Evolutionary conservation across 2,797 vertebrate species (phyloP).

Genomic region (Oreochromis mossambicus): DNA sequence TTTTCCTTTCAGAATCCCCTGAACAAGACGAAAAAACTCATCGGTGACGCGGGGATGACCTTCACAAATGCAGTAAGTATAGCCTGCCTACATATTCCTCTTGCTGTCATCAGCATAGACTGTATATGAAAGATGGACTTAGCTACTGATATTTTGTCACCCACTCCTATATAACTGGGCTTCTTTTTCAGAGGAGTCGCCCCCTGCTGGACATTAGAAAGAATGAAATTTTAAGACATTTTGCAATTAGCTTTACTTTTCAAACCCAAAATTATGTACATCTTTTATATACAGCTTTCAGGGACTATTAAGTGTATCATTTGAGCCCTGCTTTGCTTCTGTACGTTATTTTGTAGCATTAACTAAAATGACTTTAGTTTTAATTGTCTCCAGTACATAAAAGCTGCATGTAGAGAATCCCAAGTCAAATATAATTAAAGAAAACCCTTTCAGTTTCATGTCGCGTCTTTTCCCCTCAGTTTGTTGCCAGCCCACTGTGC

Average conservation of each 20-base stretch:
- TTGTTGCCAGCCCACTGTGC: constrained; percentile 93
- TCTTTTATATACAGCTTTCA: not conserved
- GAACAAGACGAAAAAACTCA: constrained; percentile 87
- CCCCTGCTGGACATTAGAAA: not conserved
- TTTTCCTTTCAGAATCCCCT: constrained; percentile 82
- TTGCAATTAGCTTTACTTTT: not conserved
- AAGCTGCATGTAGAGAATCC: not conserved
- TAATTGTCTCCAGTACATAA: not conserved
- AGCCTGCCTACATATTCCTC: not conserved
- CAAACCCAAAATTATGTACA: not conserved
- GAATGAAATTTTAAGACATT: not conserved
- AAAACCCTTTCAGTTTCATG: not conserved
- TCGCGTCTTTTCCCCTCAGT: constrained; percentile 60
- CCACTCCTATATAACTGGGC: not conserved
- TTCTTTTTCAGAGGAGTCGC: not conserved
- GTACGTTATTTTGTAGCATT: not conserved
- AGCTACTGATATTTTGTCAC: not conserved
- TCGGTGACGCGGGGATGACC: constrained; percentile 87
- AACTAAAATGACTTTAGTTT: not conserved
- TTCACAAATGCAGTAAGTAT: constrained; percentile 87
- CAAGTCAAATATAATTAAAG: not conserved
- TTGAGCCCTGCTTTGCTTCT: not conserved
- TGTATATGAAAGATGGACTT: not conserved
- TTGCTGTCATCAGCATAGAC: not conserved
- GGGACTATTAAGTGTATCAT: not conserved